Conservation (phyloP, 1,140 invertebrate species). For the Drosophila repletoides region DNA sequence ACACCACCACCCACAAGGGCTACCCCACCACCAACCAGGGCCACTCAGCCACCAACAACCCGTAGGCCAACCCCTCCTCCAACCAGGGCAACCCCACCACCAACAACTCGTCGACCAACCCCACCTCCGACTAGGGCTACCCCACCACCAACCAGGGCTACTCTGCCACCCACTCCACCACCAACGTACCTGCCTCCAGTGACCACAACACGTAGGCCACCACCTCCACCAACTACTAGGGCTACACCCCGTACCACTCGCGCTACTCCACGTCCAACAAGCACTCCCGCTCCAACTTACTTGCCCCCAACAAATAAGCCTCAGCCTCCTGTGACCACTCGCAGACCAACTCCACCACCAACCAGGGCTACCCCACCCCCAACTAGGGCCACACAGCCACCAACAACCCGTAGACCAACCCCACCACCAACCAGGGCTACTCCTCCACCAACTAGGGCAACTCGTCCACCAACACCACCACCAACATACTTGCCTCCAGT, state of each 20-base stretch:
- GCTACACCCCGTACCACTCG: slow-evolving; percentile 16
- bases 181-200: slow-evolving; percentile 26
- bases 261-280: neutral
- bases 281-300: slow-evolving; percentile 37
- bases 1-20: slow-evolving; percentile 45
- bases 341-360: slow-evolving; percentile 20
- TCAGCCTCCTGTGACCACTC: slow-evolving; percentile 14
- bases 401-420: slow-evolving; percentile 24
- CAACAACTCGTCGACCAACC: slow-evolving; percentile 46
- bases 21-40: slow-evolving; percentile 41
- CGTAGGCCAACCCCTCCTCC: slow-evolving; percentile 22
- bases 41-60: slow-evolving; percentile 34
- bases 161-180: slow-evolving; percentile 39
- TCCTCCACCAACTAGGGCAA: slow-evolving; percentile 38
- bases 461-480: slow-evolving; percentile 42
- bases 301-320: slow-evolving; percentile 44
- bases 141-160: slow-evolving; percentile 29
- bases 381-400: slow-evolving; percentile 29
- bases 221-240: slow-evolving; percentile 25
- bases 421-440: slow-evolving; percentile 21
- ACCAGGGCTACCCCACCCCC: slow-evolving; percentile 16
- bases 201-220: slow-evolving; percentile 34
- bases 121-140: slow-evolving; percentile 18
- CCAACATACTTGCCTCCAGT: slow-evolving; percentile 41
- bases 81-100: slow-evolving; percentile 12